Evolutionary conservation across 2,888 invertebrate genomes (phyloP), one percentile per base, ranked within the genome.

Genomic region (Lamproptera curius): DNA sequence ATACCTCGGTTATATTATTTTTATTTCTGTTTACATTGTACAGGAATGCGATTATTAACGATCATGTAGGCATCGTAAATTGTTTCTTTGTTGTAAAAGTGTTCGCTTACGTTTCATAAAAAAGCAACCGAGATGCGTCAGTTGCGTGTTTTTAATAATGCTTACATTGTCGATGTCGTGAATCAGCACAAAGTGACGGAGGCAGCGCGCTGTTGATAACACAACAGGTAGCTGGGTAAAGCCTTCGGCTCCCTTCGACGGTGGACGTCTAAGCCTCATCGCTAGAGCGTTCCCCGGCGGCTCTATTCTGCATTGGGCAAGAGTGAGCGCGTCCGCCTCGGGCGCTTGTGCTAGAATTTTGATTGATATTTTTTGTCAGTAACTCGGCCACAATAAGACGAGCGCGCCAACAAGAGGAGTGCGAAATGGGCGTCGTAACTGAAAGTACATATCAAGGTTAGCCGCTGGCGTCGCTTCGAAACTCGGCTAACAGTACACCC

Each of bases 331-430:
- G 55, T 56, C 43, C 51, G 86, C 84, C 82, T 70, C 81, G 66
- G 85, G 84, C 83, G 73, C 77, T 81, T 86, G 86, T 80, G 77
- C 87, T 80, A 87, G 85, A 87, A 85, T 85, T 86, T 86, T 84
- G 87, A 87, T 87, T 87, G 85, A 86, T 87, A 86, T 87, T 87
- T 87, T 87, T 87, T 87, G 83, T 86, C 70, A 70, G 80, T 67
- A 78, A 79, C 79, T 81, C 80, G 82, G 76, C 76, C 82, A 86
- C 85, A 86, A 86, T 84, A 79, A 85, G 82, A 82, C 80, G 84
- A 83, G 79, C 79, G 78, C 70, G 74, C 73, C 84, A 84, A 85
- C 81, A 82, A 85, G 83, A 87, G 76, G 67, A 84, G 81, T 83
- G 85, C 85, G 73, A 84, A 87, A 86, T 83, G 70, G 80, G 78